A percentile compares a stretch with the other conserved stretches of the same genome.
phyloP scores from a whole-genome alignment of 2,888 invertebrate species.

The Allolobophora icterica region DNA sequence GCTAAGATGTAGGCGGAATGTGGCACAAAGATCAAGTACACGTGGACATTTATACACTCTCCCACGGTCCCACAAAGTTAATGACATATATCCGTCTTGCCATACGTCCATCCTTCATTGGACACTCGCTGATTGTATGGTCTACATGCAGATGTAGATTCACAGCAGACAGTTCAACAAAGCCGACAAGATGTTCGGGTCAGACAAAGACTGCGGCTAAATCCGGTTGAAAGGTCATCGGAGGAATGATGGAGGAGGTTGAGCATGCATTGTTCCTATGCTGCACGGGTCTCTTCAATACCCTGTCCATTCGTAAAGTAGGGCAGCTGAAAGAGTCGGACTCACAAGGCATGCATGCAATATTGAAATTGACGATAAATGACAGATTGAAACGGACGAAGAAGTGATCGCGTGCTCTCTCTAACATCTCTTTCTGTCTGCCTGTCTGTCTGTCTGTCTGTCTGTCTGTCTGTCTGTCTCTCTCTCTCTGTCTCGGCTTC shows the following conservation, averaged over 20 bases:
- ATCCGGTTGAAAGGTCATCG: background rate
- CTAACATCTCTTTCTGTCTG: too few relatives aligned
- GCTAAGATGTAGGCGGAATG: too few relatives aligned
- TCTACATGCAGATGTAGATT: too few relatives aligned
- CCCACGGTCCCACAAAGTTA: background rate
- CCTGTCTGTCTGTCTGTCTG: too few relatives aligned
- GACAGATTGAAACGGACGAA: background rate
- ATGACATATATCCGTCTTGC: background rate
- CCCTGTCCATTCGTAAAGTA: too few relatives aligned
- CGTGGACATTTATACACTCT: too few relatives aligned
- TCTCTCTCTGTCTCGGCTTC: too few relatives aligned
- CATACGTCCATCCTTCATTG: background rate
- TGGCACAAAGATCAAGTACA: too few relatives aligned
- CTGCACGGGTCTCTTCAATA: too few relatives aligned
- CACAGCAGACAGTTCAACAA: background rate
- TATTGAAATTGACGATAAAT: background rate
- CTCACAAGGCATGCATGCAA: background rate
- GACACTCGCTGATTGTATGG: background rate
- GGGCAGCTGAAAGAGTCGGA: background rate
- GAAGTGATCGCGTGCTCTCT: too few relatives aligned
- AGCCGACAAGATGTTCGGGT: background rate
- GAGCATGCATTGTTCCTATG: too few relatives aligned
- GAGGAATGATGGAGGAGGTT: background rate
- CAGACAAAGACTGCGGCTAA: background rate
- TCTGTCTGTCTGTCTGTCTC: too few relatives aligned